A percentile compares a stretch with the other conserved stretches of the same genome.
Conservation (phyloP, 2,888 invertebrate genomes). For the Timema podura region DNA sequence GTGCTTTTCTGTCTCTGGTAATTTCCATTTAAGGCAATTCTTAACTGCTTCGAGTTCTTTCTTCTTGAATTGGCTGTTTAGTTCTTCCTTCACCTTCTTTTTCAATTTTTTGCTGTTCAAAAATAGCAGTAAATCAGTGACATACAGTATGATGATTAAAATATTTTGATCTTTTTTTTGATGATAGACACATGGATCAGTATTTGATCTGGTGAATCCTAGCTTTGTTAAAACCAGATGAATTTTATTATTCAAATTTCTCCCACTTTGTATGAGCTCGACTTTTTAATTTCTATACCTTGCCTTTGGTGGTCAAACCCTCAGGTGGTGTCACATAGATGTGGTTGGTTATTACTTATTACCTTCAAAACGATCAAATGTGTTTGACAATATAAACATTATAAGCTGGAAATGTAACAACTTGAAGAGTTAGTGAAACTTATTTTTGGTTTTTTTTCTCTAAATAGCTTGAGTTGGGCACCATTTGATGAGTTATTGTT, state of each 20-base stretch:
- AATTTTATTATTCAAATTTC: constrained; percentile 11
- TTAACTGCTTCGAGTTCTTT: no score
- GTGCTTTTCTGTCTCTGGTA: neutral
- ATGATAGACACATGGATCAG: neutral
- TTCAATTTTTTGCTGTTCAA: neutral
- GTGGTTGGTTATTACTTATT: no score
- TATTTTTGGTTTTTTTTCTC: no score
- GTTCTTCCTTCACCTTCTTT: neutral
- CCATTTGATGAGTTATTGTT: no score
- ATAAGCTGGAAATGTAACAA: no score
- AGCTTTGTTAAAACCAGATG: neutral
- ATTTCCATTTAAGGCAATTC: neutral
- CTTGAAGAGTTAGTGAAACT: no score
- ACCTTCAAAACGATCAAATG: no score
- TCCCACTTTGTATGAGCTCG: constrained; percentile 18
- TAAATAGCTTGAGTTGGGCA: no score
- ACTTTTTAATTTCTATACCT: constrained; percentile 16
- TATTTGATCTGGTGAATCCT: neutral
- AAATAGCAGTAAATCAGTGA: neutral
- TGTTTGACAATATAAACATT: no score
- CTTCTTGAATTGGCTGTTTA: no score
- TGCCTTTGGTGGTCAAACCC: neutral
- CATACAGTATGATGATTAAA: neutral
- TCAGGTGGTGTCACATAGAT: no score
- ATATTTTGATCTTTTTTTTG: neutral